phyloP scores from a whole-genome alignment of 2,888 invertebrate species.

The Leptogaster cylindrica region DNA sequence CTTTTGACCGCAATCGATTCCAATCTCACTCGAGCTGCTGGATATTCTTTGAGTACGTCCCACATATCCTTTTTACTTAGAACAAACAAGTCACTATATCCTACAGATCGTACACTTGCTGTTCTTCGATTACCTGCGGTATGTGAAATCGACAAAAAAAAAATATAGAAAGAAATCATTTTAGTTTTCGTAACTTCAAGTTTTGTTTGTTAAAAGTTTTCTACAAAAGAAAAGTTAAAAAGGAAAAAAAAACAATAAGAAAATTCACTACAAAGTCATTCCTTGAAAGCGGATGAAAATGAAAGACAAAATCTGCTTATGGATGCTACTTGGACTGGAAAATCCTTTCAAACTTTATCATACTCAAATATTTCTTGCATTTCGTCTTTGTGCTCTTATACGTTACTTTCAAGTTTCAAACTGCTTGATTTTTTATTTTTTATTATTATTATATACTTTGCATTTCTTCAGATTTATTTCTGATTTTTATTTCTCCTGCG shows the following conservation, averaged over 20 bases:
- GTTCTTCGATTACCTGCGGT: conserved; percentile 92
- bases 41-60: conserved; percentile 97
- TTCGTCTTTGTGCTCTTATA: too few relatives aligned
- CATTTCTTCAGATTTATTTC: too few relatives aligned
- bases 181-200: neutral
- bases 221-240: neutral
- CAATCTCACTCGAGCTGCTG: conserved; percentile 89
- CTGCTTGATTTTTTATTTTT: too few relatives aligned
- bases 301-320: too few relatives aligned
- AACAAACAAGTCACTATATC: conserved; percentile 98
- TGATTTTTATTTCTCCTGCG: too few relatives aligned
- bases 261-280: neutral
- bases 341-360: too few relatives aligned
- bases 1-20: conserved; percentile 98
- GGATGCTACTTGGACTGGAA: too few relatives aligned
- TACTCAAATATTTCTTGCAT: too few relatives aligned
- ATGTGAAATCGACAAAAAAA: too few relatives aligned
- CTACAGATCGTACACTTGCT: conserved; percentile 96
- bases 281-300: neutral
- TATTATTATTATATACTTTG: too few relatives aligned
- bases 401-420: too few relatives aligned
- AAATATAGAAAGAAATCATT: neutral
- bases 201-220: too few relatives aligned
- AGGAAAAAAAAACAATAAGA: neutral
- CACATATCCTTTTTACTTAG: conserved; percentile 99